phyloP scores from a whole-genome alignment of 1,140 invertebrate genomes.

The Heliconius hewitsoni region DNA sequence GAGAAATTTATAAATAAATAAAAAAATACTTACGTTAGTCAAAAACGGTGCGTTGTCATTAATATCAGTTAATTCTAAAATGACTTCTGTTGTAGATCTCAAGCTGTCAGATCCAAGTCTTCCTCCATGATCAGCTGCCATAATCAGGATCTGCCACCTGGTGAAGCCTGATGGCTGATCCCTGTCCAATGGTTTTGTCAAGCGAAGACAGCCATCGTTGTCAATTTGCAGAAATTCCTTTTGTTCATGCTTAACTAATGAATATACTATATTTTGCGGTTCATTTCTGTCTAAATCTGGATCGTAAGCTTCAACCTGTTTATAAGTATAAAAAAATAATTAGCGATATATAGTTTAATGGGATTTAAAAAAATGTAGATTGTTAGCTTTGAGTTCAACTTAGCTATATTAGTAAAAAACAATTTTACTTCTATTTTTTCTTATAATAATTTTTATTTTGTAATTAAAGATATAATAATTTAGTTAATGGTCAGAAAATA shows the following conservation, averaged over 20 bases:
- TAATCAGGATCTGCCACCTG: conserved; percentile 91
- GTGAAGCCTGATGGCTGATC: conserved; percentile 92
- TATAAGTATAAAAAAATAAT: not conserved
- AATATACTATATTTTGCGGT: conserved; percentile 90
- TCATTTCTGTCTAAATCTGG: conserved; percentile 90
- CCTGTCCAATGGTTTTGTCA: conserved; percentile 91
- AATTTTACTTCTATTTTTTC: too few species aligned
- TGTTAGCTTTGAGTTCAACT: too few species aligned
- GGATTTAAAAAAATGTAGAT: too few species aligned
- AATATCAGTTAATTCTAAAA: conserved; percentile 90
- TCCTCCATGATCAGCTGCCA: conserved; percentile 90
- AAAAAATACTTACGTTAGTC: conserved; percentile 84
- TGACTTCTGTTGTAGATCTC: conserved; percentile 85
- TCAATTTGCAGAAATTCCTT: conserved; percentile 86
- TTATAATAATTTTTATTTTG: not conserved
- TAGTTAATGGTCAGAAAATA: not conserved
- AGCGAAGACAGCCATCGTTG: conserved; percentile 87
- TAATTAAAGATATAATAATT: not conserved
- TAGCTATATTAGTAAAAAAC: too few species aligned
- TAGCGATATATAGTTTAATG: too few species aligned
- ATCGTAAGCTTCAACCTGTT: conserved; percentile 88
- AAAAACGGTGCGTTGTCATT: conserved; percentile 95
- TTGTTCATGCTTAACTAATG: conserved; percentile 86
- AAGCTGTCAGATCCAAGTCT: conserved; percentile 82
- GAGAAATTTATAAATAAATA: not conserved